Conservation (phyloP, 2,797 vertebrate genomes). For the Glossophaga mutica region DNA sequence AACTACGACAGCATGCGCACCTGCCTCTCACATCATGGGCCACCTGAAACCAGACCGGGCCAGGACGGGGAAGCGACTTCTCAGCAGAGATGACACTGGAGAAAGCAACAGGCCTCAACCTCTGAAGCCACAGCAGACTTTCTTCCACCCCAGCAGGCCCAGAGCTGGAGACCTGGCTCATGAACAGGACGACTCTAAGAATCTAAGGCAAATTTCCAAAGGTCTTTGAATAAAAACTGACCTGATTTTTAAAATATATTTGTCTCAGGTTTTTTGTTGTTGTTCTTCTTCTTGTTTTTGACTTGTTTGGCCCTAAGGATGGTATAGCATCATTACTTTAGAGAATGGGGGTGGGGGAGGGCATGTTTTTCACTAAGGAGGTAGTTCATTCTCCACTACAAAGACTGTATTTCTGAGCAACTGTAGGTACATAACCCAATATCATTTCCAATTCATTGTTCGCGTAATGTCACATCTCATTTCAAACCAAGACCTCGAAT, state of each 20-base stretch:
- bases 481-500: slow-evolving; percentile 11
- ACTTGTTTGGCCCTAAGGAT: not conserved
- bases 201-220: not conserved
- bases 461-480: slow-evolving; percentile 2
- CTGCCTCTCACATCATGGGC: not conserved
- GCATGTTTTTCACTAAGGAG: not conserved
- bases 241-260: not conserved
- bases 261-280: not conserved
- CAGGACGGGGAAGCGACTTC: not conserved
- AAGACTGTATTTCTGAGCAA: not conserved
- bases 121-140: not conserved
- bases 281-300: not conserved
- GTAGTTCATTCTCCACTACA: not conserved
- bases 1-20: not conserved
- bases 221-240: not conserved
- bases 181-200: not conserved
- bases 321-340: not conserved
- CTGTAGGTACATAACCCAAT: not conserved
- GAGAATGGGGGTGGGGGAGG: rapidly evolving
- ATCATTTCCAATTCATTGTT: slow-evolving; percentile 6
- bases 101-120: not conserved
- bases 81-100: not conserved
- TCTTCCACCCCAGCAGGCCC: not conserved
- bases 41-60: not conserved
- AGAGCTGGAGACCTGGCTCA: not conserved